Conservation (phyloP, 2,113 vertebrate species). For the Bos javanicus region DNA sequence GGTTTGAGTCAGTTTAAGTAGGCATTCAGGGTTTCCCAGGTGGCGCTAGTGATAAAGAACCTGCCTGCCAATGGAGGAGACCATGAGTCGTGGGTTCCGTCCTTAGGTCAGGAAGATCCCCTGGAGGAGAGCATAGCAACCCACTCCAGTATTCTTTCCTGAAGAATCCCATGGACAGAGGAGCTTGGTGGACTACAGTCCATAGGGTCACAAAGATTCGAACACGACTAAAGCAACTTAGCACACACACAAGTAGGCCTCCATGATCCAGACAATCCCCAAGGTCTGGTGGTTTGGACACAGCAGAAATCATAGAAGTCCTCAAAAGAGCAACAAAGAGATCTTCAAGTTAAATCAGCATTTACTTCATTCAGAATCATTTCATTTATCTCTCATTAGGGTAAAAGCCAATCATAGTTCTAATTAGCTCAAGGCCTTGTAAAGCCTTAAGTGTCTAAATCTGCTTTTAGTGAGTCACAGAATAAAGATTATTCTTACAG, state of each 20-base stretch:
- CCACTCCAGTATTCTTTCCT: neutral
- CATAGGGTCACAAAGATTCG: neutral
- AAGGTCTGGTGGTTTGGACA: neutral
- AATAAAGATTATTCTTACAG: neutral
- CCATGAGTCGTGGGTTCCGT: neutral
- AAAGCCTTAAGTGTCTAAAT: neutral
- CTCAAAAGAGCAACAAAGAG: neutral
- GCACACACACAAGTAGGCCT: neutral
- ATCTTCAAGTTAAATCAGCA: neutral
- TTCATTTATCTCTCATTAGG: neutral
- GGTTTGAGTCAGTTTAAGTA: neutral
- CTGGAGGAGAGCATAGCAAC: neutral
- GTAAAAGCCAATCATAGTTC: neutral
- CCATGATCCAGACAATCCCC: neutral
- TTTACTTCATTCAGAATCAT: slow-evolving; percentile 25
- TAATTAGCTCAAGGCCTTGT: neutral
- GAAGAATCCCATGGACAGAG: neutral
- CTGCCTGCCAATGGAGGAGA: neutral
- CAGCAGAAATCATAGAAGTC: neutral
- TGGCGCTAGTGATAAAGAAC: neutral
- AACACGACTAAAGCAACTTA: neutral
- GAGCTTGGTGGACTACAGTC: neutral
- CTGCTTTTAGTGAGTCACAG: neutral
- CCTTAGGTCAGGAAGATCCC: neutral
- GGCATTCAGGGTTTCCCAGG: neutral